Conservation (phyloP, 2,888 invertebrate genomes). For the Aromia moschata region DNA sequence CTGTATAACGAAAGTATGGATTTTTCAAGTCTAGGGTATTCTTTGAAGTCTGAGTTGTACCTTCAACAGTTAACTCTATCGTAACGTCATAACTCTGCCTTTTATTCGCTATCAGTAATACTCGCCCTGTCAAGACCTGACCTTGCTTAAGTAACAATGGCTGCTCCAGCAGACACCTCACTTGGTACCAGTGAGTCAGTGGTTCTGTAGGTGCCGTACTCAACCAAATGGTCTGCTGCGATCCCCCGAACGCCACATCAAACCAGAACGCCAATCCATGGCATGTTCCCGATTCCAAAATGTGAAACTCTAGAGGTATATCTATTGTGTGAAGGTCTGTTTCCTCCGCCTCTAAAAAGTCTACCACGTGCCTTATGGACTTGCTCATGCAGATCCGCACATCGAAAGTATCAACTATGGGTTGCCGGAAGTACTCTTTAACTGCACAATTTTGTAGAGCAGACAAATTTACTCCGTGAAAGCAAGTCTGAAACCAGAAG, state of each 20-base stretch:
- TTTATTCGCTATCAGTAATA: constrained; percentile 90
- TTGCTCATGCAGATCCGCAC: constrained; percentile 96
- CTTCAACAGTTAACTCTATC: constrained; percentile 91
- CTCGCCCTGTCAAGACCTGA: constrained; percentile 87
- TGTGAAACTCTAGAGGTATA: constrained; percentile 92
- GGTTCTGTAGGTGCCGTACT: constrained; percentile 98
- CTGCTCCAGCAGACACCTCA: constrained; percentile 91
- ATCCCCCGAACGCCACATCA: constrained; percentile 95
- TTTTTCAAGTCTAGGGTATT: constrained; percentile 98
- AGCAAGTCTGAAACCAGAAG: constrained; percentile 98
- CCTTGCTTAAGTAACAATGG: constrained; percentile 96
- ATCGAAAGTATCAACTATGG: constrained; percentile 73
- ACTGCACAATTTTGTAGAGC: constrained; percentile 91
- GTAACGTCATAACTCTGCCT: constrained; percentile 99
- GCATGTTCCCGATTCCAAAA: constrained; percentile 91
- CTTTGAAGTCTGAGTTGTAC: constrained; percentile 83
- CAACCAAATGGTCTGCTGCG: constrained; percentile 91
- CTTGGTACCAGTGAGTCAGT: constrained; percentile 90
- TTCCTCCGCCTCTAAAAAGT: constrained; percentile 92
- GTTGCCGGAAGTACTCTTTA: constrained; percentile 86
- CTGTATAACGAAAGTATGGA: constrained; percentile 97
- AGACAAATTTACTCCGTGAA: constrained; percentile 96
- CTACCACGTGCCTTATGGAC: constrained; percentile 91
- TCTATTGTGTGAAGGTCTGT: constrained; percentile 94
- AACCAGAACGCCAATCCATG: constrained; percentile 99